Base-by-base conservation (phyloP, 2,888 invertebrate genomes). In the Gymnoscelis rufifasciata region DNA sequence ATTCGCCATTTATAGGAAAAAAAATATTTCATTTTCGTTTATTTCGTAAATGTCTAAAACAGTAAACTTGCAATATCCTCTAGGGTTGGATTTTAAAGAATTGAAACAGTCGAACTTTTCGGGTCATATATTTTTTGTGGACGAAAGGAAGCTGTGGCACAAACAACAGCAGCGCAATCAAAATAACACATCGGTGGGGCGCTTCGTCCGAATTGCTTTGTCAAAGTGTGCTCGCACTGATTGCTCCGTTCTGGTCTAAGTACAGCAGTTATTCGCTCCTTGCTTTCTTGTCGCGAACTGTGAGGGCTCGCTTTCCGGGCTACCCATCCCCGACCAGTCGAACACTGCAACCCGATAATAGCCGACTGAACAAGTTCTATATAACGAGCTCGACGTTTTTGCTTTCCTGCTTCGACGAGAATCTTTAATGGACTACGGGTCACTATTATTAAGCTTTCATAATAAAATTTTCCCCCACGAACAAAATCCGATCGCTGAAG, bases 161-260 rank as follows among this genome's bases (percentile, higher is more conserved):
- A 74, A 77, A 77, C 74, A 74, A 69, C 66, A 67, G 64, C 77
- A 74, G 64, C 74, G 77, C 82, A 81, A 82, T 84, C 81, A 83
- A 81, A 84, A 83, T 80, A 83, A 83, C 78, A 83, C 79, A 81
- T 83, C 71, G 79, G 69, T 68, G 69, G 70, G 71, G 66, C 68
- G 72, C 74, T 68, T 72, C 71, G 71, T 68, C 78, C 75, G 79
- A 84, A 84, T 83, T 82, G 83, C 83, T 82, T 77, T 80, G 83
- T 83, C 84, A 84, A 78, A 82, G 79, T 81, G 78, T 79, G 79
- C 78, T 74, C 77, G 71, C 76, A 68, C 74, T 83, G 84, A 84
- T 87, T 87, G 83, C 80, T 80, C 79, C 71, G 80, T 84, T 86
- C 81, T 82, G 71, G 71, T 77, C 67, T 69, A 63, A 65, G 68